A percentile compares a stretch with the other conserved stretches of the same genome.
These are phyloP conservation scores for Upupa epops DNA, from an alignment of 2,113 vertebrate species.

Conservation along the genomic window DNA sequence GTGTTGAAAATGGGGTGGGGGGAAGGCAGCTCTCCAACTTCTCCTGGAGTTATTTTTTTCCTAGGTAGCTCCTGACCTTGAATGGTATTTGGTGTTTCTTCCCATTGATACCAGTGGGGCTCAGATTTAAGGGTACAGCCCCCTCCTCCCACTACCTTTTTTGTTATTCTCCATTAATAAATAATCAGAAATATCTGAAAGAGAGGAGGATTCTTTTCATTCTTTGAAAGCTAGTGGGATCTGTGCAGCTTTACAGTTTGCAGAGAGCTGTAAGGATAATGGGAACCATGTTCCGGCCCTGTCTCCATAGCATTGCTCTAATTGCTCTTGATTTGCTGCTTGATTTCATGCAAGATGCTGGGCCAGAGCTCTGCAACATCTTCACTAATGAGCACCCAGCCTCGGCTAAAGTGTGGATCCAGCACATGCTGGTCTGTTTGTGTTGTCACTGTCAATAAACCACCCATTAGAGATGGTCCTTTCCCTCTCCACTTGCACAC, in stretches of 20 bases:
- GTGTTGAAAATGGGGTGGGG: neutral
- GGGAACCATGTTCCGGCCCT: neutral
- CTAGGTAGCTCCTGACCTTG: neutral
- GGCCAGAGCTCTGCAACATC: neutral
- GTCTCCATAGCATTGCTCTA: neutral
- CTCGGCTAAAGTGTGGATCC: neutral
- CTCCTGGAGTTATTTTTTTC: neutral
- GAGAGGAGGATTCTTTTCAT: neutral
- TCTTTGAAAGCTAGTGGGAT: conserved; percentile 8
- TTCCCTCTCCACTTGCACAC: neutral
- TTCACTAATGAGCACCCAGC: neutral
- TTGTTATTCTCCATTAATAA: neutral
- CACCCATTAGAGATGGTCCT: neutral
- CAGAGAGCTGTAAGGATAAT: conserved; percentile 38
- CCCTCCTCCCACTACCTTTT: neutral
- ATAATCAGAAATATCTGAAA: neutral
- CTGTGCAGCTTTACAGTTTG: neutral
- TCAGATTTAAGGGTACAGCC: neutral
- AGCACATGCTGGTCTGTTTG: neutral
- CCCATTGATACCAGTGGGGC: neutral
- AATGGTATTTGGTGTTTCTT: neutral
- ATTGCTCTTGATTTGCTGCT: conserved; percentile 55
- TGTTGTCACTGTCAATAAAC: neutral
- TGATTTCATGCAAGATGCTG: neutral
- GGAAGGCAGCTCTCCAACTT: neutral